Base-by-base conservation (phyloP, 2,888 invertebrate species). In the Quadroppia sp. region DNA sequence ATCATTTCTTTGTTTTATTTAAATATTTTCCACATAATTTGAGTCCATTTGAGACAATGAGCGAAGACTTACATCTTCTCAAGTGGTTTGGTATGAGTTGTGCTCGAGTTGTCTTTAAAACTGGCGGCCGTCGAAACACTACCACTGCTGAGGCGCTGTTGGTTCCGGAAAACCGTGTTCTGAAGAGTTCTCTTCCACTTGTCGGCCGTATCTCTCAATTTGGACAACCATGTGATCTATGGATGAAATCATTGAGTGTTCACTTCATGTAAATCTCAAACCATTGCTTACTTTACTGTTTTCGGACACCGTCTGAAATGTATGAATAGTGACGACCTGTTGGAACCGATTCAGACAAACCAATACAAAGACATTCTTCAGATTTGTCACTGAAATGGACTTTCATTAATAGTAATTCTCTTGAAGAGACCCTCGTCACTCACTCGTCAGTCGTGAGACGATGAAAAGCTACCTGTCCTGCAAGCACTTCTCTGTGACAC, bases 191-290 rank as follows among this genome's bases (percentile, higher is more conserved):
- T 79, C 75, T 84, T 84, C 82, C 84, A 85, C 73, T 82, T 83
- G 76, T 85, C 85, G 78, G 85, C 85, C 2, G 85, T 85, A 69
- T 85, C 83, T 56, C 82, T 80, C 73, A 86, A 80, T 77, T 85
- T 84, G 28, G 80, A 79, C 48, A 86, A 79, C 86, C 86, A 86
- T 30, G 81, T 81, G 74, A 81, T 81, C 85, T 86, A 36, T 36
- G 36, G 36, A 9, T 36, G 36, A 4, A 9, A n/a, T n/a, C n/a
- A 36, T 36, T 36, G 36, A 36, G 9, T 9, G 4, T 20, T 50
- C 50, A 50, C 6, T 20, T 50, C 7, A 50, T 45, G 32, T 1
- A 11, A 4, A 36, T 25, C 48, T 30, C 13, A 56, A 28, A 75
- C 15, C 11, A 17, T 20, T 25, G 17, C 71, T 75, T 80, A 83